A percentile compares a stretch with the other conserved stretches of the same genome.
These are phyloP conservation scores for Porites lutea DNA, from an alignment of 64 coral and sea anemone species.

Conservation along the genomic window DNA sequence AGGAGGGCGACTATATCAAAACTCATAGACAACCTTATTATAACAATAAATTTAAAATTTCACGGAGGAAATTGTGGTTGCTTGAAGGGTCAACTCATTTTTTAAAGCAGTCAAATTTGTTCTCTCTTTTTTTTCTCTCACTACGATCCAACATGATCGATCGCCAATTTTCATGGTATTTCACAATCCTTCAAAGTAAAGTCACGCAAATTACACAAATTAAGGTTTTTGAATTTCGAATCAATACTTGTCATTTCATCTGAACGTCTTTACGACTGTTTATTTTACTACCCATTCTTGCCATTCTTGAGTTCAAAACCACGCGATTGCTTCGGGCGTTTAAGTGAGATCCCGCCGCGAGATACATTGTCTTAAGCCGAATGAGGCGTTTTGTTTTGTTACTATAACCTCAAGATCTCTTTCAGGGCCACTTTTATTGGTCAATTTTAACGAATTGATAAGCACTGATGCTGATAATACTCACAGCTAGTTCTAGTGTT, in stretches of 20 bases:
- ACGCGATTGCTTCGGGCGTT: neutral
- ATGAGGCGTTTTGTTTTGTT: neutral
- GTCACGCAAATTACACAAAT: neutral
- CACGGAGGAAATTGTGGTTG: neutral
- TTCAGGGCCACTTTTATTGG: constrained; percentile 24
- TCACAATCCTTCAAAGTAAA: neutral
- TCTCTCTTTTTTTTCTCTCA: neutral
- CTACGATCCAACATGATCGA: too few relatives aligned
- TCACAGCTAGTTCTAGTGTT: neutral
- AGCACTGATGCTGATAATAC: neutral
- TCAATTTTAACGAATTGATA: constrained; percentile 19
- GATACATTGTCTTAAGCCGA: neutral
- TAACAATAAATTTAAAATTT: too few relatives aligned
- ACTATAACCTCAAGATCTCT: neutral
- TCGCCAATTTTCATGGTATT: neutral
- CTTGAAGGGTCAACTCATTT: too few relatives aligned
- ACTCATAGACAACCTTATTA: too few relatives aligned
- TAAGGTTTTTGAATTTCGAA: neutral
- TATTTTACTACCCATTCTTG: constrained; percentile 7
- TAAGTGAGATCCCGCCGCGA: constrained; percentile 27
- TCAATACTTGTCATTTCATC: neutral
- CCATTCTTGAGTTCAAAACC: neutral
- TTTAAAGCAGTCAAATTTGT: neutral
- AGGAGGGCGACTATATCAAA: too few relatives aligned
- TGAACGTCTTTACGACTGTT: neutral